Evolutionary conservation across 2,888 invertebrate genomes (phyloP), one percentile per base, ranked within the genome.

Genomic region (Hetaerina titia): DNA sequence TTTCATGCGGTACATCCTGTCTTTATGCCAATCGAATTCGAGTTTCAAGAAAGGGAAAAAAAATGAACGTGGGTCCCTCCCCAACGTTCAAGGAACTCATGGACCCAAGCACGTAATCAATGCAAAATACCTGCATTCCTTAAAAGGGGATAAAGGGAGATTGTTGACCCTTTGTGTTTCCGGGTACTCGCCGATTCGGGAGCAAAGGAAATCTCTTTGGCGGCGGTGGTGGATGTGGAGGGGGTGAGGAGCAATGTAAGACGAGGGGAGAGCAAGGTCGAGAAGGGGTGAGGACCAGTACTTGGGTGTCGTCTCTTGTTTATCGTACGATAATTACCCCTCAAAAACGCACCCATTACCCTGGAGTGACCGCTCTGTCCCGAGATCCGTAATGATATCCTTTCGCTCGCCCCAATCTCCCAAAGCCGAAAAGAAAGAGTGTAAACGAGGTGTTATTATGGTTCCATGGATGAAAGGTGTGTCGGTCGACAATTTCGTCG

Each of bases 301-400:
- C 81, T 13, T 81, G 81, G 81, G 81, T 81, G 81, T 13, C 81
- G 31, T 81, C 81, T 81, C 81, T 81, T 81, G 81, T 81, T 81
- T n/a, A 31, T 81, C 81, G 81, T 31, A 31, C 31, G 25, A 15
- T 81, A 81, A 81, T 81, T 81, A 31, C 81, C 11, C 31, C 81
- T 31, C 81, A 31, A 5, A 81, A 81, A 31, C 81, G 81, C 81
- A 13, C 19, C 81, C 31, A 81, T 81, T 81, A 31, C 22, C 81
- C 81, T 13, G 13, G 31, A 81, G 81, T 81, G 81, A 81, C 81
- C 81, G 11, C 31, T 13, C 81, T n/a, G 22, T 0, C 6, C 22
- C 5, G 69, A 22, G 22, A 9, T 8, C 69, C 25, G 19, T 81
- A 31, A 81, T 81, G 81, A 81, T 81, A 81, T 81, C 31, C 22